Evolutionary conservation across 1,140 invertebrate species (phyloP), one percentile per base, ranked within the genome.

Genomic region (Aphelenchoides besseyi): DNA sequence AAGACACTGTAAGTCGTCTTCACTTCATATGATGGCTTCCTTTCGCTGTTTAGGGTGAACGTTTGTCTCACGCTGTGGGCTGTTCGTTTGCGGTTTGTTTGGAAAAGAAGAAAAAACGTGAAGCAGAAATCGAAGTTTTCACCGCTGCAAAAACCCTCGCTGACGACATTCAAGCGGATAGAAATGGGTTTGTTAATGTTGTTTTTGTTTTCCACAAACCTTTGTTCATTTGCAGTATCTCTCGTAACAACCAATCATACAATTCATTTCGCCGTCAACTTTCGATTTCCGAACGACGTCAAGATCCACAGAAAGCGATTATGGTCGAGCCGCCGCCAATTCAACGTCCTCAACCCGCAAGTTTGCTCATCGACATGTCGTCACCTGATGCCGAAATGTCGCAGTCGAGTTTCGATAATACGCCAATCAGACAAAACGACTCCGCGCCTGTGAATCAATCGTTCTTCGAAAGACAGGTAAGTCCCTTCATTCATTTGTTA

Each of bases 31-130:
- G 30, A 3, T 35, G 12, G 28, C 29, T 12, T 69, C 9, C 18
- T 48, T 9, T 54, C 23, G 29, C 12, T 54, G 32, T 64, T 28
- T 76, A 92, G 90, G 96, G 96, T 57, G 96, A 98, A 87, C 89
- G 96, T 68, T 87, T 99, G 67, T 97, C 94, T 81, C 96, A 98
- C 87, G 96, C 96, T 0, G 97, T 99, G 35, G 97, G 97, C 12
- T 99, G 96, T 88, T 95, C 97, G 57, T 99, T 99, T 88, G 92
- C 94, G 63, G 92, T 95, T 12, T 99, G 97, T 84, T 86, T 99
- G 70, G 96, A 99, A 85, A 89, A 93, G 76, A 99, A 99, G 86
- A 94, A 98, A 85, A 92, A 94, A 76, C 88, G 97, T 71, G 97
- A 98, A 82, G 96, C 95, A 84, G 94, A 98, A 86, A 93, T 91